These are phyloP conservation scores for Sebastes taczanowskii DNA, from an alignment of 2,797 vertebrate species.

Conservation along the genomic window DNA sequence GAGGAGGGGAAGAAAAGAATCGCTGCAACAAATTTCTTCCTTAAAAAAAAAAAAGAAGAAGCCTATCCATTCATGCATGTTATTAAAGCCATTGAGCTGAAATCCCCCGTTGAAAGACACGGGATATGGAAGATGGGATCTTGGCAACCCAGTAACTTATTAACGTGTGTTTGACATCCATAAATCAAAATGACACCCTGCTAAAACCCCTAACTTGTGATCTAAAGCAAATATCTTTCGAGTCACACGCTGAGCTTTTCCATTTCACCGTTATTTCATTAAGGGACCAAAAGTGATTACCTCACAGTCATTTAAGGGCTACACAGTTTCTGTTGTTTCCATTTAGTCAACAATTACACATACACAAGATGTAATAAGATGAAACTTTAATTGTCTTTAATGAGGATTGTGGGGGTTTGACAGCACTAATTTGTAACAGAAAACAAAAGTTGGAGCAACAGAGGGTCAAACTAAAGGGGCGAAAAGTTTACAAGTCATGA, in stretches of 20 bases:
- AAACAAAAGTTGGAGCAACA: neutral
- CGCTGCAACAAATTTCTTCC: conserved; percentile 80
- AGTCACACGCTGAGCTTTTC: neutral
- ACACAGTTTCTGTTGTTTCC: neutral
- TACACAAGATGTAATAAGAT: neutral
- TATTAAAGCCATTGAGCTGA: conserved; percentile 92
- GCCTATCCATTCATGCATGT: conserved; percentile 90
- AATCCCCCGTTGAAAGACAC: conserved; percentile 86
- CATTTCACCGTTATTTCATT: neutral
- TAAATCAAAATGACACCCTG: conserved; percentile 85
- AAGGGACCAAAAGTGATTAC: neutral
- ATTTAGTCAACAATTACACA: neutral
- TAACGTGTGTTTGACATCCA: conserved; percentile 82
- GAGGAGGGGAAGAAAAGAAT: conserved; percentile 82
- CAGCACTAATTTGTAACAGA: neutral
- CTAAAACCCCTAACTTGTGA: conserved; percentile 26
- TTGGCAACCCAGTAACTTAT: conserved; percentile 85
- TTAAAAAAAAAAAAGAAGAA: conserved; percentile 77
- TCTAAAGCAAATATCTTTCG: conserved; percentile 26
- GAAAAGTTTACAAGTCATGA: neutral
- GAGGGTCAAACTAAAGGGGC: neutral
- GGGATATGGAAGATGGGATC: conserved; percentile 84
- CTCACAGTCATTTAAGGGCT: neutral
- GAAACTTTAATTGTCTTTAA: neutral
- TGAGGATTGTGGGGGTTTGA: neutral